Evolutionary conservation across 2,113 vertebrate species (phyloP), one percentile per base, ranked within the genome.

Genomic region (Galbula dea): DNA sequence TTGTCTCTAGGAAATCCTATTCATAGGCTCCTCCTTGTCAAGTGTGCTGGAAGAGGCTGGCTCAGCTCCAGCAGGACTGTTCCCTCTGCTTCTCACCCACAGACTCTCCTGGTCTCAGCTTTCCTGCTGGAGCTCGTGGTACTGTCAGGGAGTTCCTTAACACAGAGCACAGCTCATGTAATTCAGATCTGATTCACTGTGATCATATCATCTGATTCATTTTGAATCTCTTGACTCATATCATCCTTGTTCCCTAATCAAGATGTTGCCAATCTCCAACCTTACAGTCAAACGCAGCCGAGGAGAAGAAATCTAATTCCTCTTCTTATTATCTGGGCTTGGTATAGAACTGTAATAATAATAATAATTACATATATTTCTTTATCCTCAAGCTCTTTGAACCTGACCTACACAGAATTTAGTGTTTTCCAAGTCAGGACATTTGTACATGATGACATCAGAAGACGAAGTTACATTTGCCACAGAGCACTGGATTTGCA

Each of bases 161-260:
- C 49, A 65, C 18, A 51, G 27, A 84, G 32, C 71, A 72, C 14
- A 66, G 9, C 29, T 93, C 54, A 30, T 72, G 45, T 12, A 0
- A 0, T 58, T 91, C 67, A 54, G 0, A 0, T 83, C 54, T 41
- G 20, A 79, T 54, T 91, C 13, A 2, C 34, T 39, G 41, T 68
- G 89, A 92, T 81, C 71, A 62, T 22, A n/a, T 79, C 5, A 54
- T 37, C 74, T 83, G 75, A 93, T 82, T 93, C 11, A 77, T 85
- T 91, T 62, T 85, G 82, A 87, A 78, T 89, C 68, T 90, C 74
- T 87, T 87, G 48, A 78, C 72, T 94, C 66, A n/a, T 49, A 32
- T 79, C 3, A 30, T 69, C 82, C 71, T 85, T 85, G 52, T 85
- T 94, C 93, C 82, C 59, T 93, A 83, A 85, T 94, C 85, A 74